phyloP scores from a whole-genome alignment of 2,888 invertebrate species.

The Mantis religiosa region DNA sequence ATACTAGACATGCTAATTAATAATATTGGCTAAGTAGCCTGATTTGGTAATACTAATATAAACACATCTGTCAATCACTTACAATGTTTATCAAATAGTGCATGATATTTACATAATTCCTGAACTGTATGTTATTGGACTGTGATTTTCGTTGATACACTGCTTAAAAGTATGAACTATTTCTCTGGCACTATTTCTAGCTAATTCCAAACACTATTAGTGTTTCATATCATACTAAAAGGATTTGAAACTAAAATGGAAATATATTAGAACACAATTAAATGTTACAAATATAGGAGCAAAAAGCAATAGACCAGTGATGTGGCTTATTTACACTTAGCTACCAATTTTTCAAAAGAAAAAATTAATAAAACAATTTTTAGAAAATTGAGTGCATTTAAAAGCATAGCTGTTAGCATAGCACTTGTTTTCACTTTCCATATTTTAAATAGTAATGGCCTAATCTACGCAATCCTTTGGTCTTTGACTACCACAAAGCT shows the following conservation, averaged over 20 bases:
- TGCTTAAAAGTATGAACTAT: not conserved
- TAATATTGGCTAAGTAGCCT: no score
- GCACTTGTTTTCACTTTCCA: not conserved
- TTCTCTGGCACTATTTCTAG: not conserved
- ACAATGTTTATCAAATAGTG: no score
- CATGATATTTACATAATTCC: no score
- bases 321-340: no score
- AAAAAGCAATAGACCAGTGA: not conserved
- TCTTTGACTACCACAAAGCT: not conserved
- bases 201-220: no score
- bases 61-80: no score
- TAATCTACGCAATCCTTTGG: not conserved
- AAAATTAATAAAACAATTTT: not conserved
- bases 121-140: no score
- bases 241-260: not conserved
- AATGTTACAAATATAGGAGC: not conserved
- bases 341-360: no score
- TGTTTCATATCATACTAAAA: not conserved
- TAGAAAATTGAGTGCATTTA: not conserved
- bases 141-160: not conserved
- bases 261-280: not conserved
- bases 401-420: not conserved
- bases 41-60: no score
- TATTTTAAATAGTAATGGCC: not conserved
- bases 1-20: no score